Base-by-base conservation (phyloP, 1,140 invertebrate genomes). In the Sminthurides bifidus region DNA sequence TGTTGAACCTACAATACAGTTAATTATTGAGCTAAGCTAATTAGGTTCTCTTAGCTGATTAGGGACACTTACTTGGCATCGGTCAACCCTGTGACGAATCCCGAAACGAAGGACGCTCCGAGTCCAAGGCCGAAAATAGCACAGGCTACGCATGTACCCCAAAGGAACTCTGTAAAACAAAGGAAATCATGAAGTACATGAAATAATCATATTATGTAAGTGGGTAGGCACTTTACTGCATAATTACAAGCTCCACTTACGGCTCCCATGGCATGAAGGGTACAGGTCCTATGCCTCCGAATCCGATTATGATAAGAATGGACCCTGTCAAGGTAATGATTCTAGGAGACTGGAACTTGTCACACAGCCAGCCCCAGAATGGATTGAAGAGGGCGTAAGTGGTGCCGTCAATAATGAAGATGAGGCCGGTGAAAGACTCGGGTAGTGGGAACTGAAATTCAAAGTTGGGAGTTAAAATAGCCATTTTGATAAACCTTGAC, bases 351-450 rank as follows among this genome's bases (percentile, higher is more conserved):
- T 58, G 46, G 51, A 77, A 78, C 5, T 52, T 61, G 67, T 89
- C 86, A 65, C 85, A 87, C 0, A 87, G 60, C 78, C 79, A 82
- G 31, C 89, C 88, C 82, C 84, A 92, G 12, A 74, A 71, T 0
- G 88, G 87, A 0, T 87, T 85, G 0, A 83, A 83, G 0, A 85
- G 35, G 1, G 86, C 87, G 69, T 92, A 92, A 12, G 82, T 79
- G 1, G 81, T 85, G 4, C 88, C 89, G 66, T 87, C 89, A 45
- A 91, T 82, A n/a, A 92, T 78, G 68, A 91, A 92, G 78, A 91
- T 84, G 15, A 88, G 67, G 0, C 88, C 88, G 30, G 89, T 72
- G 8, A 85, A 68, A 3, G 87, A 75, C 0, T 85, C 84, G 23
- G 65, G 80, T 46, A 91, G 72, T 8, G 80, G 66, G 65, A 90